Evolutionary conservation across 2,113 vertebrate species (phyloP), one percentile per base, ranked within the genome.

Genomic region (Ceratotherium simum): DNA sequence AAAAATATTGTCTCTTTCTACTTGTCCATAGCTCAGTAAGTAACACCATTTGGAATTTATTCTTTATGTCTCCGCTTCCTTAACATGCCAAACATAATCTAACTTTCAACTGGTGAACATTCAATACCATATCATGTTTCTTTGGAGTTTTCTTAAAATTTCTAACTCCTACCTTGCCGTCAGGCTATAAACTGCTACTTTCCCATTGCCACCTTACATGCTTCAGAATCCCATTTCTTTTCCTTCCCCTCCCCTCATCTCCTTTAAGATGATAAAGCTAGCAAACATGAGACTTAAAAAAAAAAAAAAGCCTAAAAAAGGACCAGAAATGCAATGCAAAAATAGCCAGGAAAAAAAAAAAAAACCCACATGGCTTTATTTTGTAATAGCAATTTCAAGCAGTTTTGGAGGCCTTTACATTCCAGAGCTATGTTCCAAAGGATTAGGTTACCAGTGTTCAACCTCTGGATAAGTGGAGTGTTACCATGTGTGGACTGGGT

Each of bases 371-470:
- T 31, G 39, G 65, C 46, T 94, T 92, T 83, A 62, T 73, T 91
- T 82, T 92, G 25, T 69, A 48, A 93, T 4, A 58, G 39, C 46
- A 87, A 84, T 65, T 91, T 91, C 80, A 87, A 95, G 54, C 39
- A 33, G 39, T 36, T 73, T 42, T 16, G 16, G 90, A 95, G 60
- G n/a, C 25, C 85, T 54, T 88, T n/a, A 39, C 36, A 58, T 65
- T 78, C 51, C 95, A 95, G n/a, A 96, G 56, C 56, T 80, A 36
- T 60, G 36, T 48, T 90, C 73, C 29, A n/a, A 91, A 82, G 42
- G 81, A 78, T 87, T 56, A 78, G 33, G 31, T 70, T 82, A 82
- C 39, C 33, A 90, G 75, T 10, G 60, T 46, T 80, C 39, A 62
- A 90, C 18, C 80, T 86, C 58, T 69, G 33, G 36, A 10, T 70